Evolutionary conservation across 2,113 vertebrate genomes (phyloP).

Genomic region (Pelusios castaneus): DNA sequence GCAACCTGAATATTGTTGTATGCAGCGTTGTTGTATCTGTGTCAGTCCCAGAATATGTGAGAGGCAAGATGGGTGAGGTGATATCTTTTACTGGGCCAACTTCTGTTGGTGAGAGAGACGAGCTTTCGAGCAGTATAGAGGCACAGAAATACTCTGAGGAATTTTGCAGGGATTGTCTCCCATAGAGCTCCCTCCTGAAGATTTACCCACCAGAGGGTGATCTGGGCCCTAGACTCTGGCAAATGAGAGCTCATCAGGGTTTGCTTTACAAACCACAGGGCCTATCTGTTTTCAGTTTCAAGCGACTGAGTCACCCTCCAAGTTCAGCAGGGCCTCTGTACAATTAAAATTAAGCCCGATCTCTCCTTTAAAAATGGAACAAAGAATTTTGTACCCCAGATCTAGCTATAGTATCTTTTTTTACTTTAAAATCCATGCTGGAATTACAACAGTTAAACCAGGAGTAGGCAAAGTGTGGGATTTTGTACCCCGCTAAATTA

Average conservation of each 20-base stretch:
- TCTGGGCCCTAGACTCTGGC: not conserved
- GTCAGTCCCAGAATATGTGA: not conserved
- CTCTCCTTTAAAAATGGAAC: slow-evolving; percentile 6
- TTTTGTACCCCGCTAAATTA: not conserved
- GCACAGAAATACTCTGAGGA: not conserved
- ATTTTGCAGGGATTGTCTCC: not conserved
- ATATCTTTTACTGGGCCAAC: not conserved
- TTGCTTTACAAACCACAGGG: not conserved
- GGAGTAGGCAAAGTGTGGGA: not conserved
- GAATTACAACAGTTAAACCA: not conserved
- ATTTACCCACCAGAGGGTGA: not conserved
- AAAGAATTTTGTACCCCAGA: not conserved
- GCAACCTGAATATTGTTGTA: not conserved
- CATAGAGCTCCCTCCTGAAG: not conserved
- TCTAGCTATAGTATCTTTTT: not conserved
- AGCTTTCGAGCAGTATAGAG: not conserved
- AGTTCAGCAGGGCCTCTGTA: not conserved
- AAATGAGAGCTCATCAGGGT: not conserved
- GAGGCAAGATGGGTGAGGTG: not conserved
- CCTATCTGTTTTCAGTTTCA: not conserved
- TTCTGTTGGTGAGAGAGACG: not conserved
- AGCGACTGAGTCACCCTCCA: not conserved
- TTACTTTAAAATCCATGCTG: not conserved
- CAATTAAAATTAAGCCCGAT: slow-evolving; percentile 1
- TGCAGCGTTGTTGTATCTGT: not conserved